Conservation (phyloP, 2,888 invertebrate genomes). For the Melinaea marsaeus region DNA sequence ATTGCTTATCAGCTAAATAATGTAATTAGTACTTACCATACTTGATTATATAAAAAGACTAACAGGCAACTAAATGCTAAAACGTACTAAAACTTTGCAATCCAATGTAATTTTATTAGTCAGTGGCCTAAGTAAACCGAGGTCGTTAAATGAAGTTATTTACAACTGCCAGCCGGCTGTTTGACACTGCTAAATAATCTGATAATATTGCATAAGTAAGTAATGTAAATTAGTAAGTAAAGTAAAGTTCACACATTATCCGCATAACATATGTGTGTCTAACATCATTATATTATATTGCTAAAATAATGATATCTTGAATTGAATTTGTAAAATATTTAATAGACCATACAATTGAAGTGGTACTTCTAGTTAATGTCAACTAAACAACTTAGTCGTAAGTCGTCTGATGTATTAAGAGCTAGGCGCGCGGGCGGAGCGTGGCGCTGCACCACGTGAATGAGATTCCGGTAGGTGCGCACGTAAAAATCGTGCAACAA, state of each 20-base stretch:
- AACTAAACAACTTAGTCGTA: conserved; percentile 71
- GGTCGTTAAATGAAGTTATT: conserved; percentile 19
- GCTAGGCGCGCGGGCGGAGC: conserved; percentile 55
- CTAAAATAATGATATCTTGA: too few relatives aligned
- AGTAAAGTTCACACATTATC: too few relatives aligned
- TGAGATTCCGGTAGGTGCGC: conserved; percentile 78
- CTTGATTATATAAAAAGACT: too few relatives aligned
- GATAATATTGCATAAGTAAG: conserved; percentile 26
- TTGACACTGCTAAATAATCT: conserved; percentile 23
- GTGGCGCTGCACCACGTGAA: conserved; percentile 65
- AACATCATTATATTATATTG: too few relatives aligned
- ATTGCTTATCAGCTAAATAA: background rate
- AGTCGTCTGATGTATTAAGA: conserved; percentile 76
- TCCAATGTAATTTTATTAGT: conserved; percentile 12
- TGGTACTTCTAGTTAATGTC: conserved; percentile 75
- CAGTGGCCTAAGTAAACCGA: conserved; percentile 18
- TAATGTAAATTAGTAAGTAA: too few relatives aligned
- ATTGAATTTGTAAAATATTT: too few relatives aligned
- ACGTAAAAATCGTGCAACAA: conserved; percentile 79
- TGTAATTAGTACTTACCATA: background rate
- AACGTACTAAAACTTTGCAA: background rate
- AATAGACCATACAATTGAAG: conserved; percentile 70
- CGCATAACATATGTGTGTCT: too few relatives aligned
- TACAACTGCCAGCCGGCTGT: conserved; percentile 21
- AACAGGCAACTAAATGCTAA: too few relatives aligned